These are phyloP conservation scores for Bombus terrestris DNA, from an alignment of 1,140 invertebrate genomes.

Conservation along the genomic window DNA sequence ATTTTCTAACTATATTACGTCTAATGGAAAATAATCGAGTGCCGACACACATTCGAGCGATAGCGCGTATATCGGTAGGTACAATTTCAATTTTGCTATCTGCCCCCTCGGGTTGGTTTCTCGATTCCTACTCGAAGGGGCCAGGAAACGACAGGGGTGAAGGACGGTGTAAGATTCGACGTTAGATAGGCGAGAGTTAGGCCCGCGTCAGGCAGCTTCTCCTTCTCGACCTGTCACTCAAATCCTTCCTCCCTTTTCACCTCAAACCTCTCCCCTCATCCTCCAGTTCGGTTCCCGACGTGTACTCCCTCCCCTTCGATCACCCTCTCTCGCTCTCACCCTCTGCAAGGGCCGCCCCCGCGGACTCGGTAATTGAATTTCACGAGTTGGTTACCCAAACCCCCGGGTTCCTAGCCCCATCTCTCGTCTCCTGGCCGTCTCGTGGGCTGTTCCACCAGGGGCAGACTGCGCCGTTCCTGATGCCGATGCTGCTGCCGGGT, in stretches of 20 bases:
- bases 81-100: slow-evolving; percentile 77
- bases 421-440: slow-evolving; percentile 59
- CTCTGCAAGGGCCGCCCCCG: slow-evolving; percentile 71
- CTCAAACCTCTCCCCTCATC: slow-evolving; percentile 63
- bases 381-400: slow-evolving; percentile 82
- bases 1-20: too few species aligned
- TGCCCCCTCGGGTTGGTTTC: slow-evolving; percentile 62
- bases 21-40: background rate
- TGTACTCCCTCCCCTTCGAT: slow-evolving; percentile 53
- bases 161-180: slow-evolving; percentile 64
- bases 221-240: slow-evolving; percentile 74
- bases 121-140: slow-evolving; percentile 26
- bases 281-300: slow-evolving; percentile 52
- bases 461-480: slow-evolving; percentile 35
- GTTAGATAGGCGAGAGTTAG: slow-evolving; percentile 73
- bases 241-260: slow-evolving; percentile 68
- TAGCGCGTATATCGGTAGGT: slow-evolving; percentile 54
- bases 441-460: slow-evolving; percentile 29
- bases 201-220: slow-evolving; percentile 51
- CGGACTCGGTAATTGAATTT: slow-evolving; percentile 82
- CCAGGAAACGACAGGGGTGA: slow-evolving; percentile 1
- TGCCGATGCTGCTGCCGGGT: slow-evolving; percentile 26
- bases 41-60: background rate
- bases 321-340: slow-evolving; percentile 53
- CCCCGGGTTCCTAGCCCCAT: slow-evolving; percentile 69